Conservation (phyloP, 2,113 vertebrate genomes). For the Nasalis larvatus region DNA sequence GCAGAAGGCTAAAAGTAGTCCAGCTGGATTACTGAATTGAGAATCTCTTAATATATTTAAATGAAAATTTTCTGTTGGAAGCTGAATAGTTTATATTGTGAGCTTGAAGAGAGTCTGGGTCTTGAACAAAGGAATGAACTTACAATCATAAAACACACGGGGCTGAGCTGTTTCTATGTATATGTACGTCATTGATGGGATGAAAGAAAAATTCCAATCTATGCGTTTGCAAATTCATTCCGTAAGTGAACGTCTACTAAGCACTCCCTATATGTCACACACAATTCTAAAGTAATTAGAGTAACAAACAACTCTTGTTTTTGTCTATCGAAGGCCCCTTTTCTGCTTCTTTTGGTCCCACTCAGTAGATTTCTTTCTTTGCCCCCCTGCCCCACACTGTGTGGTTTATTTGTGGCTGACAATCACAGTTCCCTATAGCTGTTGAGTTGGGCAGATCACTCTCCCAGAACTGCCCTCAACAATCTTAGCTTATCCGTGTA, state of each 20-base stretch:
- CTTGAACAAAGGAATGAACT: neutral
- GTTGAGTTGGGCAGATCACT: neutral
- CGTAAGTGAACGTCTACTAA: neutral
- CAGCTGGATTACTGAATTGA: neutral
- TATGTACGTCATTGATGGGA: neutral
- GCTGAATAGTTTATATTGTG: neutral
- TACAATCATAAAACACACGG: neutral
- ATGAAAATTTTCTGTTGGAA: neutral
- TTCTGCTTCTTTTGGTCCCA: neutral
- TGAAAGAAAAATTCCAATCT: neutral
- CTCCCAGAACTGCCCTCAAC: neutral
- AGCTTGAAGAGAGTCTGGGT: neutral
- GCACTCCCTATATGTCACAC: neutral
- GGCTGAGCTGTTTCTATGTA: neutral
- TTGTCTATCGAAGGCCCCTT: neutral
- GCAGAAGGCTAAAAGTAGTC: conserved; percentile 65
- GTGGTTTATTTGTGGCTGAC: neutral
- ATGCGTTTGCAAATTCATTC: neutral
- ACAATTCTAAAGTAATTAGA: neutral
- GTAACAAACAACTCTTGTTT: neutral
- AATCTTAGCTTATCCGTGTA: too few species aligned
- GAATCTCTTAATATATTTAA: conserved; percentile 6
- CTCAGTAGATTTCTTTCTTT: neutral
- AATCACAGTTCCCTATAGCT: neutral
- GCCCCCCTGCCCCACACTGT: neutral